Evolutionary conservation across 2,113 vertebrate genomes (phyloP).

Genomic region (Hyperoodon ampullatus): DNA sequence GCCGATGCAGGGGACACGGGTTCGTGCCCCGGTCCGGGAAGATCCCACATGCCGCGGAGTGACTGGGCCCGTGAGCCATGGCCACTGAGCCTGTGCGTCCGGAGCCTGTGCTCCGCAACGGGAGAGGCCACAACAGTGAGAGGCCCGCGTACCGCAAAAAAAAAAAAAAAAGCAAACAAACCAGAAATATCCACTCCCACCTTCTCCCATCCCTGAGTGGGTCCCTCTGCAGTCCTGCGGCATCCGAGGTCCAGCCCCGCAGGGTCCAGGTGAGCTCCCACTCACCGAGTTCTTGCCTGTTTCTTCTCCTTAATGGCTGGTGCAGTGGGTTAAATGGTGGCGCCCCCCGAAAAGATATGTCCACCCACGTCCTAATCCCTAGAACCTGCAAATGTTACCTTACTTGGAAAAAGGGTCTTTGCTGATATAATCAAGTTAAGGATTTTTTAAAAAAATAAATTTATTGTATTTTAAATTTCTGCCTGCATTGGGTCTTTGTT

Average conservation of each 20-base stretch:
- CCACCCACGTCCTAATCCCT: neutral
- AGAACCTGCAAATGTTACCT: neutral
- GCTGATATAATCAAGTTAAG: slow-evolving; percentile 39
- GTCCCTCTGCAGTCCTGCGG: neutral
- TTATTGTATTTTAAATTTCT: no score
- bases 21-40: no score
- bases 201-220: accelerated
- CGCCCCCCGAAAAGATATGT: neutral
- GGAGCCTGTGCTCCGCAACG: no score
- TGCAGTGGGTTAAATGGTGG: neutral
- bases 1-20: no score
- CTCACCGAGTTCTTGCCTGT: neutral
- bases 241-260: accelerated
- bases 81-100: no score
- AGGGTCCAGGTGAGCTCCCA: neutral
- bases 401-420: neutral
- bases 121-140: no score
- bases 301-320: neutral
- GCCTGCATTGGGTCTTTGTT: no score
- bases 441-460: neutral
- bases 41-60: no score
- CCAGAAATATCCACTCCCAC: neutral
- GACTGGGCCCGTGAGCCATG: no score
- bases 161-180: no score
- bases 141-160: no score